A percentile compares a stretch with the other conserved stretches of the same genome.
These are phyloP conservation scores for Cossypha heuglini DNA, from an alignment of 2,797 vertebrate genomes.

Conservation along the genomic window DNA sequence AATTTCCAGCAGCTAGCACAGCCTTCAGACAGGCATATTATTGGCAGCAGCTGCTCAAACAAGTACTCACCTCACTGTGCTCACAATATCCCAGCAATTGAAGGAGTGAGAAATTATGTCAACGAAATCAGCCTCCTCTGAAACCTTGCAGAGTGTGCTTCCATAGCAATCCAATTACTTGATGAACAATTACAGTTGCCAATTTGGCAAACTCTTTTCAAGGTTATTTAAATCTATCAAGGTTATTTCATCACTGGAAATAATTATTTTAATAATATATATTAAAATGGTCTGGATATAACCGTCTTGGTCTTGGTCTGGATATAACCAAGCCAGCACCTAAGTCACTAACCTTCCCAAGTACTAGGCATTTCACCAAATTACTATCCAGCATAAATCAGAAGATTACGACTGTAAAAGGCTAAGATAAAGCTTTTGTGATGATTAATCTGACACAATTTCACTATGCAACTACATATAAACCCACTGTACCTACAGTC, in stretches of 20 bases:
- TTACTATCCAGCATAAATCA: background rate
- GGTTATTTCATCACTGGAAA: background rate
- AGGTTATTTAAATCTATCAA: background rate
- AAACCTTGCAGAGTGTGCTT: background rate
- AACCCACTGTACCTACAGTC: background rate
- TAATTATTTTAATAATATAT: background rate
- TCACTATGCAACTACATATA: background rate
- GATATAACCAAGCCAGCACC: background rate
- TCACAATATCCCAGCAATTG: background rate
- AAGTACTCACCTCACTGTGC: background rate
- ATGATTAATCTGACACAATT: background rate
- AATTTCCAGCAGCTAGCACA: slow-evolving; percentile 24
- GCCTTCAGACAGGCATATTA: background rate
- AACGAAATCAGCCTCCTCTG: background rate
- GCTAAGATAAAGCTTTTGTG: background rate
- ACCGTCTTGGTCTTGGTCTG: background rate
- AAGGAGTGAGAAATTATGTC: slow-evolving; percentile 11
- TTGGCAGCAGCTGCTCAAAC: slow-evolving; percentile 48
- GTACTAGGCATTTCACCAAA: background rate
- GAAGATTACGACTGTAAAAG: background rate
- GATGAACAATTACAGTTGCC: background rate
- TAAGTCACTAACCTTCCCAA: background rate
- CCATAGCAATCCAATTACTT: background rate
- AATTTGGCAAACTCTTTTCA: background rate
- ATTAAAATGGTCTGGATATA: background rate